These are phyloP conservation scores for Steatocranus sp. DNA, from an alignment of 2,797 vertebrate genomes.

Conservation along the genomic window DNA sequence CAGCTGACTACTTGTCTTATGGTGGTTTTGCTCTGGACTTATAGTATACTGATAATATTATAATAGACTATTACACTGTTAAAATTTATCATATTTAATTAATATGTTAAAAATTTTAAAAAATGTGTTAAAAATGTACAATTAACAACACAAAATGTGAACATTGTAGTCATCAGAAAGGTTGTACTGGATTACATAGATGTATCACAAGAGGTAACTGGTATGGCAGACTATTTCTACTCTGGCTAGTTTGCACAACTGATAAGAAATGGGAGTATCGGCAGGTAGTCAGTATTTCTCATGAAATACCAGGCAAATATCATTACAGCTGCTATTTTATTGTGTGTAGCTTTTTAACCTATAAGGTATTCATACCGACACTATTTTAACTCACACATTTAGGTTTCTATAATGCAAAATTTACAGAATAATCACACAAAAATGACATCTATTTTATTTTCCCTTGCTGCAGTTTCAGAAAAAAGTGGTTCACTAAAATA, in stretches of 20 bases:
- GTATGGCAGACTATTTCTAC: background rate
- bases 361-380: background rate
- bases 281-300: background rate
- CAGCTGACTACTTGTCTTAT: background rate
- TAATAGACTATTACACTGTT: background rate
- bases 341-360: background rate
- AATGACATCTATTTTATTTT: background rate
- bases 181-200: background rate
- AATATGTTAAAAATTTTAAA: background rate
- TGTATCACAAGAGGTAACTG: background rate
- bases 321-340: background rate
- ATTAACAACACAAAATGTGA: background rate
- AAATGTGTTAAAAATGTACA: background rate
- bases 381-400: background rate
- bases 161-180: too few relatives aligned
- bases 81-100: background rate
- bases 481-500: background rate
- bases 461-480: background rate
- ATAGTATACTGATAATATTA: background rate
- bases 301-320: background rate
- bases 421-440: background rate
- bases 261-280: background rate
- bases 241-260: background rate
- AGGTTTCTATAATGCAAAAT: background rate
- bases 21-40: background rate